Evolutionary conservation across 2,113 vertebrate species (phyloP).

Genomic region (Grallaria varia): DNA sequence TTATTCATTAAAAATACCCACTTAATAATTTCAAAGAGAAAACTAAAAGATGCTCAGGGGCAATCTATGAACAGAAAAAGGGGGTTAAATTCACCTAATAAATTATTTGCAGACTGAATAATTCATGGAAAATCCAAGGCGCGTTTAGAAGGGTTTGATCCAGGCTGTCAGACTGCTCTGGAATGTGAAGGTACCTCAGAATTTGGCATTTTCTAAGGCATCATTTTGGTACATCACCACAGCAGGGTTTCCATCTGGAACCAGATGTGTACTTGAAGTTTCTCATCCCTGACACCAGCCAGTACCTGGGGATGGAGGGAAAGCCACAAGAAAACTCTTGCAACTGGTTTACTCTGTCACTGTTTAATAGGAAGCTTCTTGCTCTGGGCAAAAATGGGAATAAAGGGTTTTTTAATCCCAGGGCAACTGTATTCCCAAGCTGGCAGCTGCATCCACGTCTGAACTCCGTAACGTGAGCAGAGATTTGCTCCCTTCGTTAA

Average conservation of each 20-base stretch:
- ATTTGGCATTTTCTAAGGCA: neutral
- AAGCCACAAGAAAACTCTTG: neutral
- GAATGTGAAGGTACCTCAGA: neutral
- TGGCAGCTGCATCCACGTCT: neutral
- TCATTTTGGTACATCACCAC: neutral
- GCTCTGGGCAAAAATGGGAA: neutral
- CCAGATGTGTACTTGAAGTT: neutral
- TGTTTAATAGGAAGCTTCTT: neutral
- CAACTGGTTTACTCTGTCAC: neutral
- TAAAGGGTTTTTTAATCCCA: neutral
- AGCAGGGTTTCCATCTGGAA: neutral
- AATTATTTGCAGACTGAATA: constrained; percentile 48
- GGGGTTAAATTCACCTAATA: constrained; percentile 42
- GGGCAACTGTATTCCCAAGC: neutral
- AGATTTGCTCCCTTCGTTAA: neutral
- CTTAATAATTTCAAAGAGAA: constrained; percentile 36
- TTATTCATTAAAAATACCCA: neutral
- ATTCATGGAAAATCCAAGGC: neutral
- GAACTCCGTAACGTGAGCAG: neutral
- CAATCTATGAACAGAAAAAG: constrained; percentile 25
- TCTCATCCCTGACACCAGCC: neutral
- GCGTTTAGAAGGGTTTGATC: neutral
- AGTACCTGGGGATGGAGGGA: neutral
- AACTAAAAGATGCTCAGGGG: neutral
- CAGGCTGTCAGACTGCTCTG: neutral